A percentile compares a stretch with the other conserved stretches of the same genome.
phyloP scores from a whole-genome alignment of 2,888 invertebrate genomes.

The Mimas tiliae region DNA sequence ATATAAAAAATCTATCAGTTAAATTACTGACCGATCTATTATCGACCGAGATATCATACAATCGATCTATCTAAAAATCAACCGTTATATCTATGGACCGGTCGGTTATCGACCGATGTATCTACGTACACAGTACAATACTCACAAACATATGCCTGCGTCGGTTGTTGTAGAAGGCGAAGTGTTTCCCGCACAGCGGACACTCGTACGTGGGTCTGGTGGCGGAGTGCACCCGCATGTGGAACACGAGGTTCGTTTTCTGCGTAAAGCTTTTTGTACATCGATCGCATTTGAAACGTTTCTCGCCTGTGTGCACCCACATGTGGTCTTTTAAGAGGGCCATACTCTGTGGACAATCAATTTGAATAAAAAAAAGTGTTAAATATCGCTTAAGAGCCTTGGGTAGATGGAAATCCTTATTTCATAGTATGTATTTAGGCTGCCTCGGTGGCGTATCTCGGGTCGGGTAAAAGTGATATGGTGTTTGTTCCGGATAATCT shows the following conservation, averaged over 20 bases:
- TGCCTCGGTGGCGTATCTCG: too few relatives aligned
- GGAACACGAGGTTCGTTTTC: conserved; percentile 70
- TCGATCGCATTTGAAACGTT: conserved; percentile 71
- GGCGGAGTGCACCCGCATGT: conserved; percentile 64
- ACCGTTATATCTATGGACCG: neutral
- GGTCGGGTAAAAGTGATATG: too few relatives aligned
- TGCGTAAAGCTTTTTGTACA: conserved; percentile 74
- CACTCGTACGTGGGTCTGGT: conserved; percentile 60
- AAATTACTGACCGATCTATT: too few relatives aligned
- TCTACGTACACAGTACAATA: conserved; percentile 37
- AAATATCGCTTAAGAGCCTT: too few relatives aligned
- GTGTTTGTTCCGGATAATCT: too few relatives aligned
- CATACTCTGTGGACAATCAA: conserved; percentile 56
- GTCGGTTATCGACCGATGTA: neutral
- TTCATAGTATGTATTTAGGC: too few relatives aligned
- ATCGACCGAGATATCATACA: neutral
- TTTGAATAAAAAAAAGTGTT: too few relatives aligned
- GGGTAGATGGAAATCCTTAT: too few relatives aligned
- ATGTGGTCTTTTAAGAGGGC: conserved; percentile 75
- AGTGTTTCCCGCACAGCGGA: conserved; percentile 68
- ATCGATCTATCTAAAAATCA: neutral
- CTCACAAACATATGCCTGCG: conserved; percentile 78
- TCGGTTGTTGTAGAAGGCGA: conserved; percentile 72
- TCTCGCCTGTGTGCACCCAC: conserved; percentile 78
- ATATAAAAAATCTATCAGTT: too few relatives aligned